Conservation (phyloP, 1,140 invertebrate species). For the Chlorops oryzae region DNA sequence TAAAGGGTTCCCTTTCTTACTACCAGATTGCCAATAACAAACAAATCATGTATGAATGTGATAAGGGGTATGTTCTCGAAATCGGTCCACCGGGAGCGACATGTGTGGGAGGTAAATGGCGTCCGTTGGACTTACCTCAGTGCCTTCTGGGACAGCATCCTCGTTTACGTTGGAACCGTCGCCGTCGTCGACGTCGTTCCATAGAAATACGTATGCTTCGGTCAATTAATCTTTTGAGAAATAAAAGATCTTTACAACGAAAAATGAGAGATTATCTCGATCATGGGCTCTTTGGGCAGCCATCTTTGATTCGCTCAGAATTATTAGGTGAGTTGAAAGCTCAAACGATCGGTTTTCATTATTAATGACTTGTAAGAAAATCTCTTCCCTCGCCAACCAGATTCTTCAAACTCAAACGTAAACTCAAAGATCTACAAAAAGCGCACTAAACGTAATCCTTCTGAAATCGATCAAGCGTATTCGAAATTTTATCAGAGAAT, state of each 20-base stretch:
- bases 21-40: conserved; percentile 77
- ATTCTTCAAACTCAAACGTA: too few relatives aligned
- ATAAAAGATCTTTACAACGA: conserved; percentile 34
- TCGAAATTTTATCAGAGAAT: conserved; percentile 43
- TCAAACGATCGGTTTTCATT: too few relatives aligned
- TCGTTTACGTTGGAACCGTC: conserved; percentile 67
- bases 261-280: too few relatives aligned
- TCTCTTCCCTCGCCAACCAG: too few relatives aligned
- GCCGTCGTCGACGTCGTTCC: conserved; percentile 54
- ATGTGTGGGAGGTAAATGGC: conserved; percentile 45
- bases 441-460: conserved; percentile 24
- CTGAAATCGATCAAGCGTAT: conserved; percentile 34
- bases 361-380: too few relatives aligned
- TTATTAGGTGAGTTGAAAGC: too few relatives aligned
- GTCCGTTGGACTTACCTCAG: conserved; percentile 45
- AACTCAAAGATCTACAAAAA: too few relatives aligned
- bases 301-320: too few relatives aligned
- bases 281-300: too few relatives aligned
- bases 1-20: background rate
- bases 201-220: conserved; percentile 51
- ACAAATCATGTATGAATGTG: conserved; percentile 94
- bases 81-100: conserved; percentile 83
- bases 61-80: conserved; percentile 79
- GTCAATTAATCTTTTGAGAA: conserved; percentile 50
- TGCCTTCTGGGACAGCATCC: conserved; percentile 78